A percentile compares a stretch with the other conserved stretches of the same genome.
Evolutionary conservation across 2,113 vertebrate species (phyloP).

Genomic region (Pao palembangensis): DNA sequence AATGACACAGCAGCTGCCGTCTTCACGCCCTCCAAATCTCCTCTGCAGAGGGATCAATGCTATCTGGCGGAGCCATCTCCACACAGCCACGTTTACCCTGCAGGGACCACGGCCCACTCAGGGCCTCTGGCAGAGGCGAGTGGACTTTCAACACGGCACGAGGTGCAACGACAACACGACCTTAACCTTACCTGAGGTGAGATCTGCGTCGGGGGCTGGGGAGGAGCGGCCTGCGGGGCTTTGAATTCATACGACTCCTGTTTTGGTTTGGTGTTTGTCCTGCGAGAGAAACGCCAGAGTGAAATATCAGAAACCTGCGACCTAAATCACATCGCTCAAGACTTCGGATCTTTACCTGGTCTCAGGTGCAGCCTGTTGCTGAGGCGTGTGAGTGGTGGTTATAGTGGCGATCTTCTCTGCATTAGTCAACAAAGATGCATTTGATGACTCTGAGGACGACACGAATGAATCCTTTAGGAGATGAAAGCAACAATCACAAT

Average conservation of each 20-base stretch:
- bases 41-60: constrained; percentile 60
- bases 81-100: constrained; percentile 57
- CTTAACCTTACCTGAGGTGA: constrained; percentile 74
- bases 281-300: constrained; percentile 56
- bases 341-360: constrained; percentile 78
- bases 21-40: constrained; percentile 54
- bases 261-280: constrained; percentile 97
- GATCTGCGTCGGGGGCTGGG: constrained; percentile 65
- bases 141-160: constrained; percentile 37
- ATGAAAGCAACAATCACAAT: too few species aligned
- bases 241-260: constrained; percentile 93
- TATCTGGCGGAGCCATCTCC: constrained; percentile 61
- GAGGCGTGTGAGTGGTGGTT: constrained; percentile 94
- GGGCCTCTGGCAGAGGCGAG: constrained; percentile 56
- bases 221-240: constrained; percentile 76
- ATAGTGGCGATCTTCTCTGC: constrained; percentile 99
- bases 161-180: constrained; percentile 20
- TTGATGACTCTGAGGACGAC: constrained; percentile 85
- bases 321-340: background rate
- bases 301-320: background rate
- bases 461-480: too few species aligned
- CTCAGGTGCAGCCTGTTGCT: constrained; percentile 85
- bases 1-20: constrained; percentile 32
- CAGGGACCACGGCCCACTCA: constrained; percentile 34
- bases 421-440: constrained; percentile 96